phyloP scores from a whole-genome alignment of 2,797 vertebrate species.

The Decapterus maruadsi region DNA sequence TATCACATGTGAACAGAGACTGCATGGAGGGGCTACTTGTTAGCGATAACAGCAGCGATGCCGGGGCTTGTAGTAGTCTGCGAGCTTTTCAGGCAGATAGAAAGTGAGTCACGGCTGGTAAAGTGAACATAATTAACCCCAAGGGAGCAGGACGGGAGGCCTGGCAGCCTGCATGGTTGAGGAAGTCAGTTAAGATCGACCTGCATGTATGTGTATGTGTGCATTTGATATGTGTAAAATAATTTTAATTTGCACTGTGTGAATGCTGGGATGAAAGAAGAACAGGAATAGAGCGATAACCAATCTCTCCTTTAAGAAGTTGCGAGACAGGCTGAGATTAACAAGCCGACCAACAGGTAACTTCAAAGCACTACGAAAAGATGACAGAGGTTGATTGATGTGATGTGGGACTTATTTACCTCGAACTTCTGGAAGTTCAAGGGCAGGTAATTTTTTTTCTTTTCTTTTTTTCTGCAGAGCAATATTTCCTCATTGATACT shows the following conservation, averaged over 20 bases:
- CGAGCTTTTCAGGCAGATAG: conserved; percentile 66
- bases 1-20: conserved; percentile 67
- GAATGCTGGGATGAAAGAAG: background rate
- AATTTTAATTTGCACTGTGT: background rate
- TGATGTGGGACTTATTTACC: background rate
- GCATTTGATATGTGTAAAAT: conserved; percentile 14
- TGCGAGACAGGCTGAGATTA: background rate
- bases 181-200: conserved; percentile 24
- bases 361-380: conserved; percentile 8
- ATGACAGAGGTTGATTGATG: background rate
- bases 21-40: conserved; percentile 68
- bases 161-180: conserved; percentile 45
- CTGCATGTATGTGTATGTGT: conserved; percentile 1
- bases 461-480: background rate
- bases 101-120: conserved; percentile 77
- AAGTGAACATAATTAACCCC: conserved; percentile 85
- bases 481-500: too few relatives aligned
- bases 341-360: background rate
- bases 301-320: background rate
- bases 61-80: conserved; percentile 52
- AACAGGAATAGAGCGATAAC: background rate
- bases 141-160: conserved; percentile 72
- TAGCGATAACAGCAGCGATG: conserved; percentile 67
- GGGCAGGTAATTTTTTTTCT: background rate
- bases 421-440: background rate